Base-by-base conservation (phyloP, 2,797 vertebrate genomes). In the Melanotaenia parkinsoni region DNA sequence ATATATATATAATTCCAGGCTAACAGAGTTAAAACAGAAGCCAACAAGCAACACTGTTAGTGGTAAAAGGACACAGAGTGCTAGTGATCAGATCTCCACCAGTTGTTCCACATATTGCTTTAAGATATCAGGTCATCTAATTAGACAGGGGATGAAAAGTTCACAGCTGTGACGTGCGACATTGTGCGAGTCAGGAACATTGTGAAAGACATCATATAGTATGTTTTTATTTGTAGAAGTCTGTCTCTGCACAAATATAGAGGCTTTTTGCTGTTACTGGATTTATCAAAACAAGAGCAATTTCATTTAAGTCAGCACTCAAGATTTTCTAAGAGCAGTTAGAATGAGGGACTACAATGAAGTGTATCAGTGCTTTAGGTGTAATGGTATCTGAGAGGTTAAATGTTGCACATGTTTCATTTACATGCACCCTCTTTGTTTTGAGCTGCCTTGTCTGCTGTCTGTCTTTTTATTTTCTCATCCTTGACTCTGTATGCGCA, bases 141-240 rank as follows among this genome's bases (percentile, higher is more conserved):
- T 92, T 91, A 91, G 87, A 89, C 79, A 73, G 77, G 84, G 88
- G 92, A 67, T 63, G 66, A 90, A 90, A 89, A 92, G 85, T 91
- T 91, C 87, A 89, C 88, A 88, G 89, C 88, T 83, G 87, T 90
- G 91, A 93, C 78, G 84, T 60, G 74, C 58, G 40, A 67, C 83
- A 77, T 85, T 69, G 88, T 85, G 83, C 82, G 86, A 91, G 89
- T 82, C 67, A 68, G 81, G 84, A 85, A 84, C 76, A 74, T 72
- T 67, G 86, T 89, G 80, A 89, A 83, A 89, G 86, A 85, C 70
- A 89, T 85, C 70, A 72, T 74, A 57, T 43, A 32, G 57, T 59
- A 83, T 80, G 81, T 83, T 89, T 86, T 80, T 75, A 71, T 65
- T 62, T 80, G 86, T 71, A 76, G 80, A 74, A 50, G 78, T 76